A percentile compares a stretch with the other conserved stretches of the same genome.
These are phyloP conservation scores for Cynocephalus volans DNA, from an alignment of 2,113 vertebrate species.

Conservation along the genomic window DNA sequence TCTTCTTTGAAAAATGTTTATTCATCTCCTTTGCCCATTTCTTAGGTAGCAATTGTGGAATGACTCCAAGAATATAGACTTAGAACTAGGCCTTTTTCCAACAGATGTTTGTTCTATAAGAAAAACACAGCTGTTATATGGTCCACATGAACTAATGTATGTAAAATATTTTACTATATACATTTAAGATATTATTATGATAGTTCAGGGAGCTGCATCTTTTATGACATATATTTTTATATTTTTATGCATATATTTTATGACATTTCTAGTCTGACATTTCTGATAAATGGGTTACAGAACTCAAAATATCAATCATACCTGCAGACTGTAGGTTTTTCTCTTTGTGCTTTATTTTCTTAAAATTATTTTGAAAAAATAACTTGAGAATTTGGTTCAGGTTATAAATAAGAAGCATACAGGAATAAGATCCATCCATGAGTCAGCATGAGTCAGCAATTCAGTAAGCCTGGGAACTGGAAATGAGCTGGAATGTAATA, in stretches of 20 bases:
- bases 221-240: background rate
- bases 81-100: background rate
- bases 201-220: background rate
- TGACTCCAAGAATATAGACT: background rate
- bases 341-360: constrained; percentile 55
- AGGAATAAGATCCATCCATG: constrained; percentile 65
- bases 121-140: background rate
- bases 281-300: background rate
- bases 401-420: constrained; percentile 45
- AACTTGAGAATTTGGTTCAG: constrained; percentile 73
- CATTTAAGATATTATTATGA: background rate
- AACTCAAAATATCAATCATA: background rate
- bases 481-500: constrained; percentile 71
- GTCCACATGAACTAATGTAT: background rate
- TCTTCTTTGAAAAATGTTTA: too few species aligned
- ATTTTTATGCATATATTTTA: background rate
- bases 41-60: background rate
- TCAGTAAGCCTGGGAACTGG: constrained; percentile 79
- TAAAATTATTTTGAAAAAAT: constrained; percentile 40
- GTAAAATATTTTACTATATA: background rate
- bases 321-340: background rate
- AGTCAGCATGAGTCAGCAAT: constrained; percentile 82
- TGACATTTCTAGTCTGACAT: background rate
- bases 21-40: too few species aligned
- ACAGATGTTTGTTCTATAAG: background rate